phyloP scores from a whole-genome alignment of 2,888 invertebrate species.

The Hoplodrina ambigua region DNA sequence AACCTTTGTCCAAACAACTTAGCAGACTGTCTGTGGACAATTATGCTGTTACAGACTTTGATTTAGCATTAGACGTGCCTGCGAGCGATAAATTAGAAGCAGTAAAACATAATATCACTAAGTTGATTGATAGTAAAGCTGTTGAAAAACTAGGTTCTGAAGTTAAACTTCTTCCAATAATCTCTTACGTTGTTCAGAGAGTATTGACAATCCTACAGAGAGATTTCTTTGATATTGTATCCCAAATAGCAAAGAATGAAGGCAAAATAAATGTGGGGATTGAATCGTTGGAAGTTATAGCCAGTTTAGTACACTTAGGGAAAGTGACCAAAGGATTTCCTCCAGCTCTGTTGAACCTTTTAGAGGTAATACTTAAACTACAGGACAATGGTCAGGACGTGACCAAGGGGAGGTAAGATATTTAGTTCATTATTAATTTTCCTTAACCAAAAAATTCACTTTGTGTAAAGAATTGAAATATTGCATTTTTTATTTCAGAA shows the following conservation, averaged over 20 bases:
- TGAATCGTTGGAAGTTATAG: conserved; percentile 63
- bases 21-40: conserved; percentile 68
- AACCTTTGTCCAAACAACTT: conserved; percentile 77
- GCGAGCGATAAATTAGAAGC: conserved; percentile 64
- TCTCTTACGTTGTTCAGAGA: conserved; percentile 87
- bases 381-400: conserved; percentile 61
- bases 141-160: conserved; percentile 54
- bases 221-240: conserved; percentile 68
- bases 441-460: not conserved
- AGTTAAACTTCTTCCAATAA: conserved; percentile 90
- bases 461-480: not conserved
- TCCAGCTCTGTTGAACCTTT: conserved; percentile 74
- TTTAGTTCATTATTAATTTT: not conserved
- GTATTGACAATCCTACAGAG: conserved; percentile 75
- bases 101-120: conserved; percentile 70
- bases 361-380: conserved; percentile 74
- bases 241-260: conserved; percentile 51
- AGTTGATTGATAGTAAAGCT: conserved; percentile 59
- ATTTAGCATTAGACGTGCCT: conserved; percentile 78
- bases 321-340: conserved; percentile 75
- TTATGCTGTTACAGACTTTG: conserved; percentile 66
- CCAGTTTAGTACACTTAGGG: conserved; percentile 66
- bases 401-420: conserved; percentile 69
- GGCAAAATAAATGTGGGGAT: conserved; percentile 32
- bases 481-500: conserved; percentile 68